Evolutionary conservation across 2,797 vertebrate genomes (phyloP), one percentile per base, ranked within the genome.

Genomic region (Rhadinocentrus ornatus): DNA sequence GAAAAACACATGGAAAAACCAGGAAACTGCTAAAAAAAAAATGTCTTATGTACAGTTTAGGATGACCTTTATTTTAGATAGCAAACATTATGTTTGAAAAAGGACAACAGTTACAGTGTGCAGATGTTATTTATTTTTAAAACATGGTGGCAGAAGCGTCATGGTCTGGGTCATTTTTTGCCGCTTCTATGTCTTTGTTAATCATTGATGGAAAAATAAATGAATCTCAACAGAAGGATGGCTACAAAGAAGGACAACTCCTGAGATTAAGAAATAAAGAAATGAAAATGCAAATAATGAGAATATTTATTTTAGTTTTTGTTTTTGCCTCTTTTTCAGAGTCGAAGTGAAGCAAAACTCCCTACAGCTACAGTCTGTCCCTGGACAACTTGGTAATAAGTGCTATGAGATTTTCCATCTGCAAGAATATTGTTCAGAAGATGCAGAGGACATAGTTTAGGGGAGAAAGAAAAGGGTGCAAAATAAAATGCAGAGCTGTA

Each of bases 361-460:
- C 89, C 93, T 88, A 86, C 90, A 93, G 93, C 95, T 26, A 95
- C 95, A 94, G 76, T 93, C 94, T 92, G 94, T 95, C 95, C 95
- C 92, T 91, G 95, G 95, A 91, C 82, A 81, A 83, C 87, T 75
- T 95, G 94, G 94, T 95, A 94, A 94, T 94, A 94, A 96, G 95
- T 94, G 95, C 95, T 94, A 95, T 96, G 95, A 96, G 96, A 95
- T 95, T 95, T 73, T 95, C 93, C 94, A 95, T 95, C 95, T 94
- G 94, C 93, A 94, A 92, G 93, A 87, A 83, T 74, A 90, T 95
- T 93, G 93, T 71, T 62, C 0, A 55, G 77, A 82, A 82, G 80
- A 81, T 32, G 69, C 78, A 93, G 73, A 72, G 61, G 65, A 71
- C 75, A 80, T 70, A 52, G 78, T 73, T 8, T 82, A 70, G 85